These are phyloP conservation scores for Tenebrosternarchus preto DNA, from an alignment of 2,113 vertebrate genomes.

Conservation along the genomic window DNA sequence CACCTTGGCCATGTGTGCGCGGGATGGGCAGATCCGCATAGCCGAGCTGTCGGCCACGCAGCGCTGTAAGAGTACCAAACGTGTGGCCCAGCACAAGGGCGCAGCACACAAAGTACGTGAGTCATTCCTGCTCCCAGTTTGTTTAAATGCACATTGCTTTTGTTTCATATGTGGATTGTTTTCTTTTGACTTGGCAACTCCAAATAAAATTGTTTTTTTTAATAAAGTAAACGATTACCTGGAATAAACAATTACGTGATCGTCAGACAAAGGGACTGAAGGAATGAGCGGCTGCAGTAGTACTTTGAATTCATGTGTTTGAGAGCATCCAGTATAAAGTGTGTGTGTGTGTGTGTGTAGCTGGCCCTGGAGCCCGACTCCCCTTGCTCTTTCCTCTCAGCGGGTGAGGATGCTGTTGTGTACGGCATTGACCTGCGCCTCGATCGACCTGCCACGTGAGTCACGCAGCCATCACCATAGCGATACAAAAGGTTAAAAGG, in stretches of 20 bases:
- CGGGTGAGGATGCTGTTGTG: constrained; percentile 95
- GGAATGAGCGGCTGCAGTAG: too few species aligned
- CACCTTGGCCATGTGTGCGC: constrained; percentile 93
- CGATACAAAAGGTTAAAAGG: not conserved
- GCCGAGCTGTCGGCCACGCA: constrained; percentile 94
- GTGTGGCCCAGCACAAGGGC: constrained; percentile 94
- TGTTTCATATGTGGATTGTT: too few species aligned
- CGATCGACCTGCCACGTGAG: constrained; percentile 92
- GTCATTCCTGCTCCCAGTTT: too few species aligned
- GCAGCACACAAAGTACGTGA: constrained; percentile 93
- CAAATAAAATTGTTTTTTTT: too few species aligned
- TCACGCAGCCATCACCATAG: constrained; percentile 25
- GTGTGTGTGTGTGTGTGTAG: constrained; percentile 64
- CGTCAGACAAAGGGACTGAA: too few species aligned
- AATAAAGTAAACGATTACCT: too few species aligned
- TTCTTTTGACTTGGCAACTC: too few species aligned
- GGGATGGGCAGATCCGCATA: constrained; percentile 91
- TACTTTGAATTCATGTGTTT: too few species aligned
- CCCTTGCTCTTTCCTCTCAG: constrained; percentile 93
- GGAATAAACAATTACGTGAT: too few species aligned
- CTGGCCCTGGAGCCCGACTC: constrained; percentile 95
- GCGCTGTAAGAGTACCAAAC: constrained; percentile 93
- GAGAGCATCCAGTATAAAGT: not conserved
- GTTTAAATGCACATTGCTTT: too few species aligned
- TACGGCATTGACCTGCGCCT: constrained; percentile 91